These are phyloP conservation scores for Cassiopea xamachana DNA, from an alignment of 30 jellyfish, hydroid and myxozoan species.

Conservation along the genomic window DNA sequence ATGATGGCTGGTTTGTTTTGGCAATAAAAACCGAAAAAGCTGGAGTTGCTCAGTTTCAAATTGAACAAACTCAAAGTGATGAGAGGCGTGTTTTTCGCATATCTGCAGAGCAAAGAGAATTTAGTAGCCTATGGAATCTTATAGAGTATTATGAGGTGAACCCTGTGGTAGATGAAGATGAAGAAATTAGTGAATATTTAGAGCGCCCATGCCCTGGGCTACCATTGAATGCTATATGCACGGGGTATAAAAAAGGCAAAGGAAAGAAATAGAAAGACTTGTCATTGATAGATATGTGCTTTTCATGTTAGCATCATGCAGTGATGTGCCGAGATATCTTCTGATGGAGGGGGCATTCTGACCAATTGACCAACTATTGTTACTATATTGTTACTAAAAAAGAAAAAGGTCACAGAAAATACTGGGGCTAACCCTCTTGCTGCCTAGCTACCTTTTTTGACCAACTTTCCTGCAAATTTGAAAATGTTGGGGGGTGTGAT, in stretches of 20 bases:
- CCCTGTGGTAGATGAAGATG: conserved; percentile 25
- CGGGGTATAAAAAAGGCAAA: conserved; percentile 38
- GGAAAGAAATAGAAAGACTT: neutral
- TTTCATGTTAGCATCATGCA: neutral
- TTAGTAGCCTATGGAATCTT: conserved; percentile 33
- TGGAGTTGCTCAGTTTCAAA: conserved; percentile 46
- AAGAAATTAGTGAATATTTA: conserved; percentile 10
- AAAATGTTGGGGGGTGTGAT: too few species aligned
- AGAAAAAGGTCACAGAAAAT: too few species aligned
- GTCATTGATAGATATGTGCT: neutral
- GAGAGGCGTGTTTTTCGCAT: conserved; percentile 7
- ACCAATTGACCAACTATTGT: too few species aligned
- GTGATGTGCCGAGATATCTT: neutral
- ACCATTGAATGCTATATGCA: conserved; percentile 57
- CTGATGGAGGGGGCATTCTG: too few species aligned
- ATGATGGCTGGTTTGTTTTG: conserved; percentile 48
- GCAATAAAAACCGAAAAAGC: conserved; percentile 28
- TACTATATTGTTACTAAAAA: too few species aligned
- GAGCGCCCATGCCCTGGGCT: conserved; percentile 42
- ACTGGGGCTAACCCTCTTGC: too few species aligned
- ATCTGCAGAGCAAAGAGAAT: neutral
- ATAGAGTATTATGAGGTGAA: conserved; percentile 18
- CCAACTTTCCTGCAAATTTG: too few species aligned
- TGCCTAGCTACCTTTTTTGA: too few species aligned
- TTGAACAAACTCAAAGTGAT: conserved; percentile 34